Conservation (phyloP, 2,888 invertebrate genomes). For the Leptarthrus brevirostris region DNA sequence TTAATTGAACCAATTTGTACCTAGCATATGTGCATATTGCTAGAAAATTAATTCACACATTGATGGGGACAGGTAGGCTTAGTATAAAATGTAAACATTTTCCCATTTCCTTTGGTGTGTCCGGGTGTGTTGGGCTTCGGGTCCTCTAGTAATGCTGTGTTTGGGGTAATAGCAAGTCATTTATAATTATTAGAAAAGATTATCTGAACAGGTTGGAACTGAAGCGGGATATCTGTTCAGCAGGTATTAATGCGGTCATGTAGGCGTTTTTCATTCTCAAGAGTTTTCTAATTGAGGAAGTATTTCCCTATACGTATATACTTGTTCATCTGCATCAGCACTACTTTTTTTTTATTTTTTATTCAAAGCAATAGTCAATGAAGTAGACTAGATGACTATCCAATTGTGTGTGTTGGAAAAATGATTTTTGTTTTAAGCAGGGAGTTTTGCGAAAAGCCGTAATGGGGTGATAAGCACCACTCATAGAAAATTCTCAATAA, state of each 20-base stretch:
- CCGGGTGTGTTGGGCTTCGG: constrained; percentile 30
- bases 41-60: constrained; percentile 50
- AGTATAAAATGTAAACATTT: constrained; percentile 29
- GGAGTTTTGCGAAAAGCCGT: too few species aligned
- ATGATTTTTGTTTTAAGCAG: too few species aligned
- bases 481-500: too few species aligned
- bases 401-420: too few species aligned
- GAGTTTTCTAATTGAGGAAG: constrained; percentile 47
- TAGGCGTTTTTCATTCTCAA: constrained; percentile 47
- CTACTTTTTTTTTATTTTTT: too few species aligned
- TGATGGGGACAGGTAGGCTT: constrained; percentile 28
- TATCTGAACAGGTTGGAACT: constrained; percentile 51
- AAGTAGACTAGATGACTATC: too few species aligned
- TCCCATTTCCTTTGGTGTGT: constrained; percentile 32
- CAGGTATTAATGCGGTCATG: constrained; percentile 26
- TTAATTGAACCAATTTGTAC: constrained; percentile 48
- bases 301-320: constrained; percentile 11
- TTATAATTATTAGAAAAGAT: constrained; percentile 54
- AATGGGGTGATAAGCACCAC: too few species aligned
- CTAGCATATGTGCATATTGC: constrained; percentile 40
- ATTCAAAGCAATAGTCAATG: too few species aligned
- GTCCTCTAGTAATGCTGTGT: constrained; percentile 49
- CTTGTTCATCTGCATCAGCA: too few species aligned
- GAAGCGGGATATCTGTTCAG: constrained; percentile 36
- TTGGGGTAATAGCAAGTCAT: constrained; percentile 52